Base-by-base conservation (phyloP, 2,888 invertebrate genomes). In the Sminthurides aquaticus region DNA sequence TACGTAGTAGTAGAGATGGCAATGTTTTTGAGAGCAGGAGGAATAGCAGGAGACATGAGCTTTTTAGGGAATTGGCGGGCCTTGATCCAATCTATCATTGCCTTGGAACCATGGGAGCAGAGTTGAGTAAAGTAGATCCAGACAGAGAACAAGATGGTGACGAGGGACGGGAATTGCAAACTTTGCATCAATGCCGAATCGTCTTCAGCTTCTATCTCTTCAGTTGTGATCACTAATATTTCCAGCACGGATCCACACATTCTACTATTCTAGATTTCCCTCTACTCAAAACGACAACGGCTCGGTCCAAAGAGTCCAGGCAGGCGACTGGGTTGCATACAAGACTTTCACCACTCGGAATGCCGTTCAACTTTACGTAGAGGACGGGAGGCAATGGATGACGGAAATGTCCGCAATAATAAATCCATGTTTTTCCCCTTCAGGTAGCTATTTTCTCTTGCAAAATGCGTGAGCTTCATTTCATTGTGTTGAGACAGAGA, bases 111-210 rank as follows among this genome's bases (percentile, higher is more conserved):
- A 34, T 34, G 8, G 43, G 43, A 11, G 43, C 43, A 34, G 43
- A 34, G 5, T 34, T 34, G 5, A 11, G 8, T 34, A 15, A 34
- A 15, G 8, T 15, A 34, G 15, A 34, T 11, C 8, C 43, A 34
- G 8, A 34, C 5, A 15, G 43, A 34, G 43, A 34, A 34, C 43
- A 34, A 34, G 43, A 34, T 34, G 43, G 5, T 34, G 43, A 34
- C 52, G 3, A 52, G 22, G 18, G 60, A 60, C 48, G 43, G 49
- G 18, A 60, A 20, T 60, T 34, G 49, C 1, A 60, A 27, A 43
- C 43, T 60, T 60, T 49, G 60, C 60, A 48, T 60, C 20, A 60
- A 60, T 49, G 26, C 49, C 15, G n/a, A 49, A 49, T 60, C 60
- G n/a, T 58, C 24, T 24, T 34, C 18, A 24, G 24, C 24, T 49